These are phyloP conservation scores for Nudaria mundana DNA, from an alignment of 2,888 invertebrate species.

Conservation along the genomic window DNA sequence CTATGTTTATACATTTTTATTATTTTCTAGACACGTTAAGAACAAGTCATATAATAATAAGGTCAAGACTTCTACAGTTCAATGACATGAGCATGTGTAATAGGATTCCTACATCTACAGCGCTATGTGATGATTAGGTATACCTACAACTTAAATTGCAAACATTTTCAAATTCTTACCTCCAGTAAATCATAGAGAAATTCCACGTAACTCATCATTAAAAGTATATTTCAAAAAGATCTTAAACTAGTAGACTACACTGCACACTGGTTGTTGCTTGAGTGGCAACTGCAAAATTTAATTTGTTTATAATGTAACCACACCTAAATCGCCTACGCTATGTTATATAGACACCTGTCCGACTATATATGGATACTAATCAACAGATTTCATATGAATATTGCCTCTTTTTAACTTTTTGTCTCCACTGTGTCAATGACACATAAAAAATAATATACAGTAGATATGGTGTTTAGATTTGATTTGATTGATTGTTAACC, in stretches of 20 bases:
- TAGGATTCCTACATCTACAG: background rate
- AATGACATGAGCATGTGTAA: constrained; percentile 3
- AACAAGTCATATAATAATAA: too few relatives aligned
- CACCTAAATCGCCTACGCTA: constrained; percentile 65
- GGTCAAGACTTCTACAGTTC: constrained; percentile 2
- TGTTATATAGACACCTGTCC: constrained; percentile 44
- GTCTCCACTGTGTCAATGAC: constrained; percentile 25
- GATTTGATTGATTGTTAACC: constrained; percentile 1
- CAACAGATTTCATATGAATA: constrained; percentile 43
- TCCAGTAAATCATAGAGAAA: constrained; percentile 67
- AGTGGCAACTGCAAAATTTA: constrained; percentile 56
- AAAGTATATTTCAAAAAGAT: constrained; percentile 21
- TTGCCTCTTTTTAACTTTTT: constrained; percentile 21
- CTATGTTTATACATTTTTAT: too few relatives aligned
- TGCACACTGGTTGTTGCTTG: constrained; percentile 43
- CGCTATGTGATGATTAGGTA: background rate
- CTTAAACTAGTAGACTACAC: constrained; percentile 37
- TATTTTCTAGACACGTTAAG: too few relatives aligned
- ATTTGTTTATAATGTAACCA: constrained; percentile 54
- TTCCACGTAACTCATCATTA: constrained; percentile 62
- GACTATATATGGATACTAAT: constrained; percentile 59
- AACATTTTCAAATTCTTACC: constrained; percentile 41
- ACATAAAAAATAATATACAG: constrained; percentile 11
- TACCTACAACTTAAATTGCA: too few relatives aligned
- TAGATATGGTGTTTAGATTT: background rate